phyloP scores from a whole-genome alignment of 2,113 vertebrate genomes.

The Vicugna pacos region DNA sequence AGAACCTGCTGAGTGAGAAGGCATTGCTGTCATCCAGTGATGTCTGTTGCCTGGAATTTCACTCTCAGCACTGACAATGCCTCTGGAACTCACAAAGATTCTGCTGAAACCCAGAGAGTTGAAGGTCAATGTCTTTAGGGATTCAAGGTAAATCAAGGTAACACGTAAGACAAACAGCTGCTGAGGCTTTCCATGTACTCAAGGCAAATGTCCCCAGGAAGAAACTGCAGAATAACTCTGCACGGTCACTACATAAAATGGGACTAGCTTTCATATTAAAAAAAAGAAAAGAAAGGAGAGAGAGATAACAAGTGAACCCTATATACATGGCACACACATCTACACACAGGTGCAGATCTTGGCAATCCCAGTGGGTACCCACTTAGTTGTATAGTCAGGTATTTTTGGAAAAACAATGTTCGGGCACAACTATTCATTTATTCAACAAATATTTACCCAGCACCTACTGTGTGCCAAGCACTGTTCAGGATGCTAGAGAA shows the following conservation, averaged over 20 bases:
- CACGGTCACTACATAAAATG: background rate
- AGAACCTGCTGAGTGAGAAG: slow-evolving; percentile 49
- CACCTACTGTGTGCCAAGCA: background rate
- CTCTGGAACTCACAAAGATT: slow-evolving; percentile 50
- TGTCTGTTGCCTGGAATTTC: slow-evolving; percentile 52
- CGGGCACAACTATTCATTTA: background rate
- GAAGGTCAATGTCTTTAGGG: slow-evolving; percentile 63
- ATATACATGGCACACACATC: background rate
- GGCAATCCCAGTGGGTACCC: background rate
- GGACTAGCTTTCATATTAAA: background rate
- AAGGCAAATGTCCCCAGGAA: slow-evolving; percentile 9
- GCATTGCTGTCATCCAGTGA: background rate
- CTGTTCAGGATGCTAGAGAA: background rate
- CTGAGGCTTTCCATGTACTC: background rate
- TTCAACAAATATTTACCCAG: slow-evolving; percentile 23
- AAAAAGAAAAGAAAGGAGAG: background rate
- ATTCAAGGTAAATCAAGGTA: slow-evolving; percentile 44
- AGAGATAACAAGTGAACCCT: background rate
- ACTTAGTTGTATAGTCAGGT: background rate
- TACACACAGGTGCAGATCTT: background rate
- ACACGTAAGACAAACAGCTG: background rate
- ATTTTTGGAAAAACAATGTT: background rate
- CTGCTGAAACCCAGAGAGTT: slow-evolving; percentile 35
- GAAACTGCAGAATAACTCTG: background rate
- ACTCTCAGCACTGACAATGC: slow-evolving; percentile 23